A percentile compares a stretch with the other conserved stretches of the same genome.
Conservation (phyloP, 2,888 invertebrate genomes). For the Corythucha ciliata region DNA sequence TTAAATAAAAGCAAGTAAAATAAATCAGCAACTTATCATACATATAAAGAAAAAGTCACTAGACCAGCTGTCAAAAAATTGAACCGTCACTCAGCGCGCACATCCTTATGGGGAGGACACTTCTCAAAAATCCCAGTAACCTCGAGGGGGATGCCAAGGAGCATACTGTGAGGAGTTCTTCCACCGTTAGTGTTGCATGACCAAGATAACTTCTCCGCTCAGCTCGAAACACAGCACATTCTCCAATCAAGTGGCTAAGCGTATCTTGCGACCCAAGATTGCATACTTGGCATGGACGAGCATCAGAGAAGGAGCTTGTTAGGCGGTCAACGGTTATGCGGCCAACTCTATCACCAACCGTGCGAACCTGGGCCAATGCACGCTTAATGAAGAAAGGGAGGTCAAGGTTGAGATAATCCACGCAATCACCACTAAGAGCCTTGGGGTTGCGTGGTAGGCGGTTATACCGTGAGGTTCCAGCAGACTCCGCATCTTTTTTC, state of each 20-base stretch:
- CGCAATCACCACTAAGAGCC: not conserved
- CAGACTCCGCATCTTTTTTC: not conserved
- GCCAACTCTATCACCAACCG: constrained; percentile 1
- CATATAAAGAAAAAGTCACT: too few relatives aligned
- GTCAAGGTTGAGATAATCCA: not conserved
- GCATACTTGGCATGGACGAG: constrained; percentile 5
- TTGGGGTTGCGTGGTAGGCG: not conserved
- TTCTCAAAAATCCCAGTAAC: constrained; percentile 1
- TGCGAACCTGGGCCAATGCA: not conserved
- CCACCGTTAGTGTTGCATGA: not conserved
- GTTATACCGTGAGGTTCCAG: not conserved
- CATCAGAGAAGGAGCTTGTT: not conserved
- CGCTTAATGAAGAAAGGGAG: constrained; percentile 1
- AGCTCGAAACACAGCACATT: constrained; percentile 3
- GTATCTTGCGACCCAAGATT: constrained; percentile 7
- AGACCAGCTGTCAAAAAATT: too few relatives aligned
- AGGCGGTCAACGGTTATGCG: not conserved
- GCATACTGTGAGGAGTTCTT: not conserved
- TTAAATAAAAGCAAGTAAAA: too few relatives aligned
- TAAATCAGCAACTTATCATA: too few relatives aligned
- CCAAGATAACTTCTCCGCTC: constrained; percentile 3
- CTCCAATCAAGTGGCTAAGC: not conserved
- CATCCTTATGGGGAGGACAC: not conserved
- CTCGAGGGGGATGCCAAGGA: not conserved
- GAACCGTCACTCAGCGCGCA: too few relatives aligned